Evolutionary conservation across 1,140 invertebrate species (phyloP).

Genomic region (Pseudachorutes palmiensis): DNA sequence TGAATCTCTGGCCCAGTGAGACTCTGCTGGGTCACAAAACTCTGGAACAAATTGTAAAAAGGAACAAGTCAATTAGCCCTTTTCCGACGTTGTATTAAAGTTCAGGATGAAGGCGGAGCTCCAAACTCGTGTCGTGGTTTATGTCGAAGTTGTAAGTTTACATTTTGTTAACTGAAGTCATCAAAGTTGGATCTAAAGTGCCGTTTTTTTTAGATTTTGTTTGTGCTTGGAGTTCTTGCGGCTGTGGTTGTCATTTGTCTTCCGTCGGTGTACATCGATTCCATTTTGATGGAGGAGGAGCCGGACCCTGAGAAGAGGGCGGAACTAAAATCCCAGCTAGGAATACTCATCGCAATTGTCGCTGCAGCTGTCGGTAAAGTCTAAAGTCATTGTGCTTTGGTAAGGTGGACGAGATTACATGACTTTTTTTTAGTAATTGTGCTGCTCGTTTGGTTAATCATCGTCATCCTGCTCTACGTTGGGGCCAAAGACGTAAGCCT

Average conservation of each 20-base stretch:
- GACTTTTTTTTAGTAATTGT: constrained; percentile 7
- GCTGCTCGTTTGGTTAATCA: constrained; percentile 3
- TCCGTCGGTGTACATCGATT: constrained; percentile 1
- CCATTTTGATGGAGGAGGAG: constrained; percentile 2
- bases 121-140: background rate
- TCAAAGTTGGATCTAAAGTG: background rate
- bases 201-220: background rate
- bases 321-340: background rate
- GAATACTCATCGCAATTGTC: constrained; percentile 4
- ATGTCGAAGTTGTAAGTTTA: constrained; percentile 2
- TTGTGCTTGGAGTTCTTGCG: background rate
- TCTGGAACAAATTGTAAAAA: too few relatives aligned
- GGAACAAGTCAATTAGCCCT: too few relatives aligned
- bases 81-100: too few relatives aligned
- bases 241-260: constrained; percentile 4
- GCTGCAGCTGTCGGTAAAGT: background rate
- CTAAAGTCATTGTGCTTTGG: too few relatives aligned
- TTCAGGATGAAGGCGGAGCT: constrained; percentile 1
- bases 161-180: background rate
- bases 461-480: constrained; percentile 5
- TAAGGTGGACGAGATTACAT: too few relatives aligned
- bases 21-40: too few relatives aligned
- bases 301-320: background rate
- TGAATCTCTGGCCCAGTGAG: too few relatives aligned
- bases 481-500: constrained; percentile 4